A percentile compares a stretch with the other conserved stretches of the same genome.
phyloP scores from a whole-genome alignment of 1,140 invertebrate genomes.

The Drosophila yakuba region DNA sequence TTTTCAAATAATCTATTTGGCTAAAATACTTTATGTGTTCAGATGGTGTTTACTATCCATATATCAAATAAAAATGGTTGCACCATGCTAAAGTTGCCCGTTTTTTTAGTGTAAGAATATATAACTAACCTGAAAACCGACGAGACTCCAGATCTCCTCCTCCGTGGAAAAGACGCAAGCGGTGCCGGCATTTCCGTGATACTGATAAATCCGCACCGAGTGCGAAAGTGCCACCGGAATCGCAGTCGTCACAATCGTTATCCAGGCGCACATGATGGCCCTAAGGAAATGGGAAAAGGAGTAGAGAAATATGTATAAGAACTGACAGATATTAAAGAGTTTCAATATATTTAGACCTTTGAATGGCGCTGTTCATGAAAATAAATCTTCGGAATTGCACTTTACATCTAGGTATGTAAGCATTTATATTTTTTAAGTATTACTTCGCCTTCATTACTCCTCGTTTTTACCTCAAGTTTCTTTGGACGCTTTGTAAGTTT shows the following conservation, averaged over 20 bases:
- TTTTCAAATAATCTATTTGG: no score
- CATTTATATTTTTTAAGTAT: background rate
- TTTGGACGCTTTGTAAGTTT: background rate
- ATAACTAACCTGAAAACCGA: constrained; percentile 88
- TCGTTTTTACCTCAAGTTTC: background rate
- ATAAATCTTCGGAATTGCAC: no score
- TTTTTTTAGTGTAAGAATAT: background rate
- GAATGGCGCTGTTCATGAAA: background rate
- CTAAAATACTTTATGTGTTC: no score
- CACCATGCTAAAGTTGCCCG: background rate
- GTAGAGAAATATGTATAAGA: background rate
- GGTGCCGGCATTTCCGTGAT: constrained; percentile 87
- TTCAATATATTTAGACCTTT: background rate
- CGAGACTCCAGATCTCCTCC: constrained; percentile 88
- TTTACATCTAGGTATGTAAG: no score
- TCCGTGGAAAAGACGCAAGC: constrained; percentile 88
- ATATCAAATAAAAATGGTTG: constrained; percentile 79
- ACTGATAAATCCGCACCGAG: constrained; percentile 89
- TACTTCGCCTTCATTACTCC: background rate
- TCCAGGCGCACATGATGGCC: constrained; percentile 93
- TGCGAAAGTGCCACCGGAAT: constrained; percentile 92
- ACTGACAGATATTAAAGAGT: background rate
- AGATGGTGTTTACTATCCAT: no score
- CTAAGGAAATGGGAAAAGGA: constrained; percentile 76
- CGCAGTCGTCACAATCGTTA: constrained; percentile 90